Evolutionary conservation across 2,113 vertebrate genomes (phyloP), one percentile per base, ranked within the genome.

Genomic region (Lepus americanus): DNA sequence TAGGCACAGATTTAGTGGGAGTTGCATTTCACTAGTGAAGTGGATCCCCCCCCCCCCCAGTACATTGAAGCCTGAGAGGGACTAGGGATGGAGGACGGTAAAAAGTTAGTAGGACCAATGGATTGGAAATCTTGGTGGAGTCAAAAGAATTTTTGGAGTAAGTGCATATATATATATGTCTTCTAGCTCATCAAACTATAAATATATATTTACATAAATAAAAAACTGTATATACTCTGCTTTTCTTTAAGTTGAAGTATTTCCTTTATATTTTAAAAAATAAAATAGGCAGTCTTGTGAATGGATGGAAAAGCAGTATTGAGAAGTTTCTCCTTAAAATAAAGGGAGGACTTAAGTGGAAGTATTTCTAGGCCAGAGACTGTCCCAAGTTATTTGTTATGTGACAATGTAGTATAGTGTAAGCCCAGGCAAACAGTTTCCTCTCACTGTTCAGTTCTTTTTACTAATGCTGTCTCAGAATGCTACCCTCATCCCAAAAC

Each of bases 61-160:
- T 51, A n/a, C 49, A 31, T 0, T 49, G 49, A 85, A 89, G 27
- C 59, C 19, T 51, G 13, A 61, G 59, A 59, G 19, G 9, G 29
- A 39, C 13, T 73, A 72, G 39, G 22, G 6, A 19, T 74, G n/a
- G 69, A 12, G 27, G 31, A 51, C 19, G 59, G 36, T 89, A 67
- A 51, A 90, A 90, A 95, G 55, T 17, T 81, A 31, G 11, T 53
- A 70, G 31, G 53, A 78, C 79, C 36, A 39, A 7, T 81, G 49
- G 12, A 67, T 66, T 87, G 44, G 39, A 93, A 74, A 76, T 95
- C 53, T 36, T 83, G 36, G 64, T 78, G 22, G 63, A 72, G 33
- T 67, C 39, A 59, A 27, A 69, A 88, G 53, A 89, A 64, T 87
- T 55, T 94, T 90, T 59, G 29, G 22, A 80, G 27, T 59, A 89